These are phyloP conservation scores for Coptodon rendalli DNA, from an alignment of 2,113 vertebrate genomes.

Conservation along the genomic window DNA sequence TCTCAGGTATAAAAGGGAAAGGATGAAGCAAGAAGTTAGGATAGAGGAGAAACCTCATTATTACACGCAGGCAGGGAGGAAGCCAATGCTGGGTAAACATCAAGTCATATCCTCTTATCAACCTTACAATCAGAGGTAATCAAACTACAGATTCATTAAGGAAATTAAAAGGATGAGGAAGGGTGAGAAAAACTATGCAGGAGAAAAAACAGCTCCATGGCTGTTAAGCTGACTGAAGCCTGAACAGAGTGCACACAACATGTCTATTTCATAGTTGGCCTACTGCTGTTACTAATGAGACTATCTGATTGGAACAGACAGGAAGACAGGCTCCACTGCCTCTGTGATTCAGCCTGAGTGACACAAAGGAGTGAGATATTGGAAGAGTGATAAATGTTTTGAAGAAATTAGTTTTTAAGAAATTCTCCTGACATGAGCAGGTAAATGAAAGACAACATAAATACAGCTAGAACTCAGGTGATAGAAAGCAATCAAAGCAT, in stretches of 20 bases:
- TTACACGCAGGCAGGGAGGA: slow-evolving; percentile 7
- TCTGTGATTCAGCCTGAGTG: slow-evolving; percentile 2
- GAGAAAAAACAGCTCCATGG: not conserved
- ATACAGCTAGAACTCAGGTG: not conserved
- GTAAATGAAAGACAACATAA: not conserved
- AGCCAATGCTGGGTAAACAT: slow-evolving; percentile 22
- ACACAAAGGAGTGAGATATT: not conserved
- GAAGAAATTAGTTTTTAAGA: not conserved
- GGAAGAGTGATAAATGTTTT: not conserved
- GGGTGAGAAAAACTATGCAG: not conserved
- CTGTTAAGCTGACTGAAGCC: slow-evolving; percentile 3
- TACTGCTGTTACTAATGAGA: slow-evolving; percentile 13
- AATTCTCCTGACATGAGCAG: not conserved
- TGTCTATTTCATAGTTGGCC: not conserved
- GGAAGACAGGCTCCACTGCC: not conserved
- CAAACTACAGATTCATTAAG: slow-evolving; percentile 55
- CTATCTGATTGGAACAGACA: slow-evolving; percentile 41
- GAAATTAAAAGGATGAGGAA: slow-evolving; percentile 13
- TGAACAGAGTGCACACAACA: slow-evolving; percentile 19
- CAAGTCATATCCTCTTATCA: slow-evolving; percentile 46
- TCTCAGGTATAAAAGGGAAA: not conserved
- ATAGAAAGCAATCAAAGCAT: not conserved
- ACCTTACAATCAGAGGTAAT: slow-evolving; percentile 52
- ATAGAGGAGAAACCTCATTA: not conserved
- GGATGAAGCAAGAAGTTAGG: not conserved